phyloP scores from a whole-genome alignment of 1,140 invertebrate genomes.

The Cotesia typhae region DNA sequence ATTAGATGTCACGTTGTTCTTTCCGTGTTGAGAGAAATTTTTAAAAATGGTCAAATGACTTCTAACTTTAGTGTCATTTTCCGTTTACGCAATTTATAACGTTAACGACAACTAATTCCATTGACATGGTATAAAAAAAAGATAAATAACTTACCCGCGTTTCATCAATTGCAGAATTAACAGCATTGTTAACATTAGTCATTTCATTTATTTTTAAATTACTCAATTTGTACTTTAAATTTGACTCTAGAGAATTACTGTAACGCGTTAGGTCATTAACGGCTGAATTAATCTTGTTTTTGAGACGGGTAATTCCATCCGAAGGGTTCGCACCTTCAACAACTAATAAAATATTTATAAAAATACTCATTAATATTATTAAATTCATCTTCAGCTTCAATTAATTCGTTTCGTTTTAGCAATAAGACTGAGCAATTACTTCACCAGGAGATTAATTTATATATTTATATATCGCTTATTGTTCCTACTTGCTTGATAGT shows the following conservation, averaged over 20 bases:
- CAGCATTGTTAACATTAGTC: conserved; percentile 21
- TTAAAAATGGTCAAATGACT: too few species aligned
- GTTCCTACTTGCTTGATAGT: too few species aligned
- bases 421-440: too few species aligned
- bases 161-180: conserved; percentile 17
- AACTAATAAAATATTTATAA: not conserved
- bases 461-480: too few species aligned
- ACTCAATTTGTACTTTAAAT: conserved; percentile 9
- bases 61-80: too few species aligned
- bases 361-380: not conserved
- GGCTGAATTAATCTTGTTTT: conserved; percentile 7
- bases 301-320: conserved; percentile 10
- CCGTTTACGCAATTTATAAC: too few species aligned
- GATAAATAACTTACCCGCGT: conserved; percentile 4
- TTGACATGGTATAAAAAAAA: too few species aligned
- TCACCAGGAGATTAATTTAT: too few species aligned
- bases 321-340: conserved; percentile 1
- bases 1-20: too few species aligned
- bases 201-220: conserved; percentile 30
- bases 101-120: not conserved
- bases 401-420: too few species aligned
- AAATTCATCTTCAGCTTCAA: too few species aligned
- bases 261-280: conserved; percentile 23
- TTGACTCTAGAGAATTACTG: not conserved
- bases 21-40: too few species aligned